Evolutionary conservation across 2,797 vertebrate species (phyloP).

Genomic region (Podargus strigoides): DNA sequence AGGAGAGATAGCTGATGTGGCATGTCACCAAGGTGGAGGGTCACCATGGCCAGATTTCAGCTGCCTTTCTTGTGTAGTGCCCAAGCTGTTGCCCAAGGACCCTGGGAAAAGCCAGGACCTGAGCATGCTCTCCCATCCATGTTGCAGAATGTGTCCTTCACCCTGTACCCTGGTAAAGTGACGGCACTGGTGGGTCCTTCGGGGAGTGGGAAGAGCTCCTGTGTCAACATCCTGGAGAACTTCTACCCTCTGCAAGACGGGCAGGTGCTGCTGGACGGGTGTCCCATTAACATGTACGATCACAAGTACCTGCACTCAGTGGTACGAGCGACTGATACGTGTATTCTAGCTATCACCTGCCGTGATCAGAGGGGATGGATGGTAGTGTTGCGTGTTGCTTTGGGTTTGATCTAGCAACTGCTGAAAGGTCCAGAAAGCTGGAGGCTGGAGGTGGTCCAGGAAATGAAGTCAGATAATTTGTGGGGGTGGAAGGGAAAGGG

Average conservation of each 20-base stretch:
- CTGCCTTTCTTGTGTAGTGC: not conserved
- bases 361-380: not conserved
- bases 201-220: constrained; percentile 95
- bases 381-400: not conserved
- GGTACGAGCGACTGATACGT: constrained; percentile 73
- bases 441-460: not conserved
- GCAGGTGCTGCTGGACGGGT: constrained; percentile 89
- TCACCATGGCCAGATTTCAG: not conserved
- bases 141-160: constrained; percentile 88
- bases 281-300: constrained; percentile 81
- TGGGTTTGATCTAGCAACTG: not conserved
- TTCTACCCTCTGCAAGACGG: constrained; percentile 89
- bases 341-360: not conserved
- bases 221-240: constrained; percentile 91
- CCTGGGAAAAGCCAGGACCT: not conserved
- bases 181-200: constrained; percentile 93
- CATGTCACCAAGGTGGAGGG: not conserved
- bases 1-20: not conserved
- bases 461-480: not conserved
- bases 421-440: not conserved
- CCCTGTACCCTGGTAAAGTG: constrained; percentile 85
- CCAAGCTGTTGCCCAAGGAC: not conserved
- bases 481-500: not conserved
- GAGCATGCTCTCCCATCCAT: not conserved
- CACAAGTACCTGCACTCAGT: constrained; percentile 90